Conservation (phyloP, 23 tunicate species). For the Halocynthia roretzi region DNA sequence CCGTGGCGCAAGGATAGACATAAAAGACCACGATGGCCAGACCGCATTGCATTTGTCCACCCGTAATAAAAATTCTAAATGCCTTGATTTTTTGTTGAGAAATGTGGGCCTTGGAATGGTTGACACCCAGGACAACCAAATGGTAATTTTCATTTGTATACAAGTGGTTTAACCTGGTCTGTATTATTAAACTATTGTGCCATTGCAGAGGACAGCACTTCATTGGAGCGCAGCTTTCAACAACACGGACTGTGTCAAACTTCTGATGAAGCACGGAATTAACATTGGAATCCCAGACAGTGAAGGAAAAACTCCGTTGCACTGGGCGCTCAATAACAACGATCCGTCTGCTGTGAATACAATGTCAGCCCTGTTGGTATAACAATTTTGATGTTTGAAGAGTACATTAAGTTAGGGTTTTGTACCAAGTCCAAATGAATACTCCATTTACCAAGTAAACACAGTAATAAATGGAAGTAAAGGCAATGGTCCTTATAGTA, state of each 20-base stretch:
- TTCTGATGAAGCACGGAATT: constrained; percentile 64
- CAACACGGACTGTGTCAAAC: constrained; percentile 68
- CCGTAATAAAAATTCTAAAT: constrained; percentile 43
- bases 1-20: constrained; percentile 59
- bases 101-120: constrained; percentile 74
- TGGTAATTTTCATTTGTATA: constrained; percentile 29
- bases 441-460: not conserved
- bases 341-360: constrained; percentile 67
- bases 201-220: constrained; percentile 71
- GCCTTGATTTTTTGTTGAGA: constrained; percentile 61
- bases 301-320: constrained; percentile 92
- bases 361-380: constrained; percentile 49
- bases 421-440: not conserved
- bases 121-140: constrained; percentile 72
- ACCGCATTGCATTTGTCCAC: constrained; percentile 93
- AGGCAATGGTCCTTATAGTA: too few relatives aligned
- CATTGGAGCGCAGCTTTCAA: constrained; percentile 94
- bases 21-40: constrained; percentile 95
- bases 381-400: too few relatives aligned
- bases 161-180: not conserved
- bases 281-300: constrained; percentile 72
- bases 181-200: not conserved
- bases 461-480: not conserved
- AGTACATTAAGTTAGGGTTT: not conserved
- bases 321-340: constrained; percentile 86